Evolutionary conservation across 2,113 vertebrate species (phyloP).

Genomic region (Apistogramma diplotaenia): DNA sequence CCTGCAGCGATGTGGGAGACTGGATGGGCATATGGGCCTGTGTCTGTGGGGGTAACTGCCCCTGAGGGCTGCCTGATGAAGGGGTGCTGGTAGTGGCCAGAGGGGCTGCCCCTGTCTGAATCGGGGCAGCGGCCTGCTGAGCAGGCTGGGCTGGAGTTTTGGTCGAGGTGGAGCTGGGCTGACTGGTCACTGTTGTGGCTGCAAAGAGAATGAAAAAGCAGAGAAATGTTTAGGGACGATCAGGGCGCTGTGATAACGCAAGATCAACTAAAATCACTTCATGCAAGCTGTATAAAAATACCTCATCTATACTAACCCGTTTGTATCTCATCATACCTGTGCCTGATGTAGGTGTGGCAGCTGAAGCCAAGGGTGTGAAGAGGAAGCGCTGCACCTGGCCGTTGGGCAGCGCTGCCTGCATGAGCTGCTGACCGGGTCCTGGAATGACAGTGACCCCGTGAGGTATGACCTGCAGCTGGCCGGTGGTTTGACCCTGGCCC

Average conservation of each 20-base stretch:
- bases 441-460: conserved; percentile 95
- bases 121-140: conserved; percentile 73
- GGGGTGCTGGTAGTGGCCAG: conserved; percentile 64
- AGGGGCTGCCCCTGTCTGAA: conserved; percentile 65
- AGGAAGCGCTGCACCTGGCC: conserved; percentile 97
- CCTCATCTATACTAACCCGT: neutral
- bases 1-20: conserved; percentile 73
- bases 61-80: conserved; percentile 71
- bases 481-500: conserved; percentile 96
- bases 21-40: conserved; percentile 81
- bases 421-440: conserved; percentile 95
- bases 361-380: conserved; percentile 88
- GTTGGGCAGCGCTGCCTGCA: conserved; percentile 97
- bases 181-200: conserved; percentile 46
- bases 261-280: neutral
- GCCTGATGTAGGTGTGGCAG: conserved; percentile 58
- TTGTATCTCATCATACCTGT: conserved; percentile 37
- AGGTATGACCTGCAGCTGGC: conserved; percentile 95
- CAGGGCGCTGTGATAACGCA: too few relatives aligned
- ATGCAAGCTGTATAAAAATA: neutral
- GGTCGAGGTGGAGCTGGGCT: conserved; percentile 64
- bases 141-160: conserved; percentile 72
- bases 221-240: neutral
- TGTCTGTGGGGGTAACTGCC: conserved; percentile 79
- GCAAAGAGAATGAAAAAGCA: neutral